These are phyloP conservation scores for Alcis repandata DNA, from an alignment of 2,888 invertebrate genomes.

Conservation along the genomic window DNA sequence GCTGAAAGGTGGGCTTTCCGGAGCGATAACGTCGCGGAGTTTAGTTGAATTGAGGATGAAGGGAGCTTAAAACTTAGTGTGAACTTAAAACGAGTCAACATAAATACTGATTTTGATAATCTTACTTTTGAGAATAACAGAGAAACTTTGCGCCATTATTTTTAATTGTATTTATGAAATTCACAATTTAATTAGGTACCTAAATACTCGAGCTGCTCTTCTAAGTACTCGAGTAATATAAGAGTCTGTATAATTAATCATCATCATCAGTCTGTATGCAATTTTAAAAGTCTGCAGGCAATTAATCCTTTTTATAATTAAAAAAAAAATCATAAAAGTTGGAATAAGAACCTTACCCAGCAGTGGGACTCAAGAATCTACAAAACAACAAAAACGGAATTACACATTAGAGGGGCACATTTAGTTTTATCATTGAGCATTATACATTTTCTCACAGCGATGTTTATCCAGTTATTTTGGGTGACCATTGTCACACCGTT, in stretches of 20 bases:
- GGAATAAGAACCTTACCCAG: too few species aligned
- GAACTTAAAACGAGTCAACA: slow-evolving; percentile 12
- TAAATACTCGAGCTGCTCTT: too few species aligned
- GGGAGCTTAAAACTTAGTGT: slow-evolving; percentile 4
- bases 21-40: slow-evolving; percentile 22
- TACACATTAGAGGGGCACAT: too few species aligned
- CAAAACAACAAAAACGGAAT: too few species aligned
- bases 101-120: not conserved
- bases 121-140: not conserved
- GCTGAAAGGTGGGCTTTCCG: slow-evolving; percentile 36
- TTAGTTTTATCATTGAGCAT: not conserved
- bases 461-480: slow-evolving; percentile 16
- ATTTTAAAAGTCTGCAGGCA: too few species aligned
- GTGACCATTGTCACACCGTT: slow-evolving; percentile 25
- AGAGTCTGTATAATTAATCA: too few species aligned
- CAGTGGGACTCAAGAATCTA: too few species aligned
- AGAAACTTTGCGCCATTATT: not conserved
- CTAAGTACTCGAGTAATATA: too few species aligned
- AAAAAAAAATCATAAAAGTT: too few species aligned
- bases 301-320: too few species aligned
- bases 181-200: too few species aligned
- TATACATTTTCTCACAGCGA: slow-evolving; percentile 3
- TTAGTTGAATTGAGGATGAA: slow-evolving; percentile 19
- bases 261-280: too few species aligned
- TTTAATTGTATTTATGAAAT: not conserved